A percentile compares a stretch with the other conserved stretches of the same genome.
phyloP scores from a whole-genome alignment of 2,888 invertebrate genomes.

The Coelinius sp. region DNA sequence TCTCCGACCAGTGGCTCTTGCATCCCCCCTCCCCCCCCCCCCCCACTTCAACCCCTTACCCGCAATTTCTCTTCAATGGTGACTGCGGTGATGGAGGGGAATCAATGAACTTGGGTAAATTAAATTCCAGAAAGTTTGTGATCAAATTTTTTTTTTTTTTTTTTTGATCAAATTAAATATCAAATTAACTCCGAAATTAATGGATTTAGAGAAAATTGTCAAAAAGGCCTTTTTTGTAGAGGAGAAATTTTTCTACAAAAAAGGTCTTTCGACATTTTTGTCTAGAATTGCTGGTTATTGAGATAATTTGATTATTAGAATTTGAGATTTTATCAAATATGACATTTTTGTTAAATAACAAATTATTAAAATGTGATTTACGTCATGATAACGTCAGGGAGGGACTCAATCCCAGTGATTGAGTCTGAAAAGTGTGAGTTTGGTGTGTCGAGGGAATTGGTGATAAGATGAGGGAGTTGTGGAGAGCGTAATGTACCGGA shows the following conservation, averaged over 20 bases:
- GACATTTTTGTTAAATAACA: background rate
- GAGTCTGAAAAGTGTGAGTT: background rate
- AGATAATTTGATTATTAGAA: too few relatives aligned
- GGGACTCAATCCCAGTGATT: background rate
- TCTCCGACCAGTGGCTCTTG: constrained; percentile 44
- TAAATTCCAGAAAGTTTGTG: background rate
- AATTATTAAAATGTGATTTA: too few relatives aligned
- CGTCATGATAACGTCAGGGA: background rate
- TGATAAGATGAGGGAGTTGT: background rate
- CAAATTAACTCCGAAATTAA: too few relatives aligned
- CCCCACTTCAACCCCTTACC: background rate
- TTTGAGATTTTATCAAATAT: background rate
- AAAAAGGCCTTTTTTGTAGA: too few relatives aligned
- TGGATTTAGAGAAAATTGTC: too few relatives aligned
- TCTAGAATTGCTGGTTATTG: too few relatives aligned
- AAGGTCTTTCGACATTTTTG: too few relatives aligned
- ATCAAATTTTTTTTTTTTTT: background rate
- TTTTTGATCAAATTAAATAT: too few relatives aligned
- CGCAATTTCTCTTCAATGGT: constrained; percentile 5
- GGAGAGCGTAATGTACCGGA: constrained; percentile 33
- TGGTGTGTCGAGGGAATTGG: background rate
- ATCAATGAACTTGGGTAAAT: constrained; percentile 22
- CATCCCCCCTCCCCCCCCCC: constrained; percentile 18
- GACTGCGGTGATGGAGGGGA: background rate
- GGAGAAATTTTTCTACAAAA: too few relatives aligned